Base-by-base conservation (phyloP, 1,140 invertebrate species). In the Brevipalpus yothersi region DNA sequence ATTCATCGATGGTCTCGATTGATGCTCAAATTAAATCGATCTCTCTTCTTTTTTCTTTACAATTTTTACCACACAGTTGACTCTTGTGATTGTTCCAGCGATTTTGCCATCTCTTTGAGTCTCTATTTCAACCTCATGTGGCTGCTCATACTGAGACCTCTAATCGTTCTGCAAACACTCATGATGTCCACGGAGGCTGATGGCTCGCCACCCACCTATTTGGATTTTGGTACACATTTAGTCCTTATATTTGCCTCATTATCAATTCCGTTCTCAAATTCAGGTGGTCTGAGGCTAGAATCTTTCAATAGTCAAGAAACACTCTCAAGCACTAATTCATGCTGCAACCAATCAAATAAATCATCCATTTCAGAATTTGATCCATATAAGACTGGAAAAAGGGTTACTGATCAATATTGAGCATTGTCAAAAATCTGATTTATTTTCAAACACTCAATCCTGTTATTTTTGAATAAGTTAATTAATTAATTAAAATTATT, bases 51-150 rank as follows among this genome's bases (percentile, higher is more conserved):
- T 55, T 53, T 39, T 19, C n/a, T 55, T 15, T 55, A 12, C 7
- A 17, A 19, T 55, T 55, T 17, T 53, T 15, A 31, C 39, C 15
- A 40, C 49, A 58, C 56, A 41, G 13, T 54, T 5, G 23, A 31
- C 49, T 8, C 40, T 41, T 58, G 58, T 42, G 17, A 59, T 41
- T 62, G 61, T 42, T 53, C 43, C 10, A 13, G 9, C 39, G 61
- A 62, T 59, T 21, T 59, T 39, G n/a, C 57, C 15, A 21, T 59
- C 23, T 15, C 19, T 31, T 17, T 62, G 13, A 53, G 51, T 41
- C 55, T 65, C n/a, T 64, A 63, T 45, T 64, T 62, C 41, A 66
- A 66, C 42, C 63, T 65, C 41, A 64, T 64, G 43, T 66, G 65
- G 65, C 61, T 65, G 0, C 47, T 64, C 7, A 39, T 65, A 3